Conservation (phyloP, 1,140 invertebrate species). For the Pantala flavescens region DNA sequence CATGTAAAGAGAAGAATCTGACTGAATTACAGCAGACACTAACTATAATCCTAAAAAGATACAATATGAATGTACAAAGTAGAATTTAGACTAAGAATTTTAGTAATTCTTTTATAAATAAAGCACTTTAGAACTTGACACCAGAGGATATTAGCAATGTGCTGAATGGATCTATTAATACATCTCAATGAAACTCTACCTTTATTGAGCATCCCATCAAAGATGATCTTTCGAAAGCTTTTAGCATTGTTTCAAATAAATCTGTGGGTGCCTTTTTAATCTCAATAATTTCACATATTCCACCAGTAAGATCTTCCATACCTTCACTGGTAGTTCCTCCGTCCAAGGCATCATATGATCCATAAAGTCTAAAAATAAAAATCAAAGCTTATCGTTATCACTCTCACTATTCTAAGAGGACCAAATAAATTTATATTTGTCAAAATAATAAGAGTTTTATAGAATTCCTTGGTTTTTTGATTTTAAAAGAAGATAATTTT, state of each 20-base stretch:
- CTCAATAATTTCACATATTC: constrained; percentile 47
- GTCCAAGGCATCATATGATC: constrained; percentile 59
- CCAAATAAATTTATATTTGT: not conserved
- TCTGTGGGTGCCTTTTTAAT: constrained; percentile 33
- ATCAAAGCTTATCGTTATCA: not conserved
- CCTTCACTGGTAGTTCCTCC: constrained; percentile 58
- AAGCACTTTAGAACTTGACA: not conserved
- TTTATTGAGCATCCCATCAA: constrained; percentile 62
- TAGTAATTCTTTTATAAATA: not conserved
- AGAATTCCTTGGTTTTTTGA: not conserved
- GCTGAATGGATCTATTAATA: no score
- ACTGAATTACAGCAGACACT: not conserved
- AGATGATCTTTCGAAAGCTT: constrained; percentile 48
- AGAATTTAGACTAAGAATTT: not conserved
- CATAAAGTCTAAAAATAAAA: constrained; percentile 37
- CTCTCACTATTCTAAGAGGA: not conserved
- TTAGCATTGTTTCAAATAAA: constrained; percentile 47
- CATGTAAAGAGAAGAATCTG: constrained; percentile 3
- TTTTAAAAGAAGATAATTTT: not conserved
- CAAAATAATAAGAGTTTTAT: not conserved
- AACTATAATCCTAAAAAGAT: not conserved
- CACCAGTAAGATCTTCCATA: constrained; percentile 65
- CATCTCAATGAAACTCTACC: constrained; percentile 29
- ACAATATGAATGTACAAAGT: not conserved
- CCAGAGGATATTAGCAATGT: no score